These are phyloP conservation scores for Nomada fabriciana DNA, from an alignment of 2,888 invertebrate species.

Conservation along the genomic window DNA sequence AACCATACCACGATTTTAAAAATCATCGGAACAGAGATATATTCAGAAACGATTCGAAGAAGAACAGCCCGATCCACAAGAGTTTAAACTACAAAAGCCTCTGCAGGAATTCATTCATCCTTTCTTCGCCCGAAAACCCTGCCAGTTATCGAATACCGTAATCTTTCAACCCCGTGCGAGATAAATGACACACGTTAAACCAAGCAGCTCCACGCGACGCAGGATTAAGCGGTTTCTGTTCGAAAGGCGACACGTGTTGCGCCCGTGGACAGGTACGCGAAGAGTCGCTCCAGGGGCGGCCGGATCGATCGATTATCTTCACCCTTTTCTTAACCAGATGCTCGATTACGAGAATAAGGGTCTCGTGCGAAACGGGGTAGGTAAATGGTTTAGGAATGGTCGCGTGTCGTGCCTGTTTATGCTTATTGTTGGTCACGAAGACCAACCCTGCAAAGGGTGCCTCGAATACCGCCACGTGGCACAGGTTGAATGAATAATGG, in stretches of 20 bases:
- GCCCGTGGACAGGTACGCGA: slow-evolving; percentile 64
- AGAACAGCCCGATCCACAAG: no score
- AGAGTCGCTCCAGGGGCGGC: slow-evolving; percentile 57
- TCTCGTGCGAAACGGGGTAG: slow-evolving; percentile 62
- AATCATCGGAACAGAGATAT: background rate
- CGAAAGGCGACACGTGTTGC: slow-evolving; percentile 63
- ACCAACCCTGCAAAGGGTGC: slow-evolving; percentile 71
- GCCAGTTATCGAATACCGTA: background rate
- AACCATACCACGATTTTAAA: background rate
- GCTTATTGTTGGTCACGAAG: slow-evolving; percentile 77
- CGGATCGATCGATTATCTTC: slow-evolving; percentile 76
- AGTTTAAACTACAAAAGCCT: background rate
- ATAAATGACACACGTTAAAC: slow-evolving; percentile 19
- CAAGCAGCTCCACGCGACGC: background rate
- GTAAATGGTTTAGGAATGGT: slow-evolving; percentile 70
- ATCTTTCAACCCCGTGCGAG: slow-evolving; percentile 6
- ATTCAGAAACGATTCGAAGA: no score
- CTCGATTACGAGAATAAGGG: slow-evolving; percentile 71
- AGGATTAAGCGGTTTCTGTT: slow-evolving; percentile 34
- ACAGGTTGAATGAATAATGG: slow-evolving; percentile 62
- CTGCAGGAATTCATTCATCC: background rate
- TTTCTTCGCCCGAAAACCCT: background rate
- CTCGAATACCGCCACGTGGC: slow-evolving; percentile 74
- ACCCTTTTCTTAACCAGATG: slow-evolving; percentile 74
- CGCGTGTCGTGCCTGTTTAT: slow-evolving; percentile 78